Base-by-base conservation (phyloP, 2,888 invertebrate genomes). In the Allolobophora icterica region DNA sequence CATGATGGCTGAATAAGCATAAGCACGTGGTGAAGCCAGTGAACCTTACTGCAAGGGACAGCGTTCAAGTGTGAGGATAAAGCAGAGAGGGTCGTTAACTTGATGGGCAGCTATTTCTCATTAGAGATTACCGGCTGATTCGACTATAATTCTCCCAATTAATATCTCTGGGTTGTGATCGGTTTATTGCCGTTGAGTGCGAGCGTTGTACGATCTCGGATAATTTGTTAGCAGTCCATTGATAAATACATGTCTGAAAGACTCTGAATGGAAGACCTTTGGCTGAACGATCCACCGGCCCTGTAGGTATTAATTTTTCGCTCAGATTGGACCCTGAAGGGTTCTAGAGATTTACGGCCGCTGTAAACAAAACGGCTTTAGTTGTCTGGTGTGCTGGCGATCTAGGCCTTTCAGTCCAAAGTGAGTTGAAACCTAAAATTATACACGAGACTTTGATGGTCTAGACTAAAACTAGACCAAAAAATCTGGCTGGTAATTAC, bases 41-140 rank as follows among this genome's bases (percentile, higher is more conserved):
- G 2, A 71, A 13, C 30, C n/a, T 11, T 17, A n/a, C 4, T 30
- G 11, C 71, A 71, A n/a, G 71, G 4, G 8, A 71, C 71, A n/a
- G 71, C n/a, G n/a, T 71, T 71, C 71, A 71, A 71, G 71, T 71
- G 71, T 5, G n/a, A 71, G 71, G 52, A 52, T 52, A 24, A n/a
- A 71, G n/a, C 11, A n/a, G 6, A 30, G 71, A n/a, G 8, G 71
- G 71, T 71, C 71, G 0, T n/a, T n/a, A 8, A 11, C n/a, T n/a
- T 71, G 71, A 71, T 71, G 71, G 71, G 0, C 71, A n/a, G 71
- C n/a, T 8, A 13, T n/a, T n/a, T 71, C 71, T n/a, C 30, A 71
- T n/a, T 30, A 71, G n/a, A 71, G 71, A 71, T 71, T 71, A 71
- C 71, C 71, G 30, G 71, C 71, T 71, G n/a, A 71, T 71, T 71